Evolutionary conservation across 2,113 vertebrate species (phyloP).

Genomic region (Corvus moneduloides): DNA sequence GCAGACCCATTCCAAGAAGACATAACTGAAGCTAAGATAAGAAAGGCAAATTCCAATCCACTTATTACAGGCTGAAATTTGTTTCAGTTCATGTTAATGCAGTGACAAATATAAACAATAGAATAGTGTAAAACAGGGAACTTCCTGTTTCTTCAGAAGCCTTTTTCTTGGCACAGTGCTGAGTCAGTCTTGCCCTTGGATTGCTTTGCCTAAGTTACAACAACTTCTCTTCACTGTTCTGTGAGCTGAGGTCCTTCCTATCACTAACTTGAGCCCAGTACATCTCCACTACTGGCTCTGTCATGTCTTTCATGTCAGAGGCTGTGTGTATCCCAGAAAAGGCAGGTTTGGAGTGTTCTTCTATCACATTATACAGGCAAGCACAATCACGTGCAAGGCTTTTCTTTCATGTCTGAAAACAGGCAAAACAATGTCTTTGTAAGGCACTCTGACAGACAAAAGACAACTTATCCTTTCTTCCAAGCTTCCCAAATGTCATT

Average conservation of each 20-base stretch:
- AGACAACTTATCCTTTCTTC: background rate
- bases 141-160: background rate
- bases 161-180: background rate
- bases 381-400: background rate
- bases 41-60: background rate
- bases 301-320: background rate
- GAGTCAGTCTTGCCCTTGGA: background rate
- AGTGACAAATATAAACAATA: background rate
- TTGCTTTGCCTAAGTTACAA: background rate
- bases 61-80: background rate
- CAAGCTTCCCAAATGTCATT: constrained; percentile 1
- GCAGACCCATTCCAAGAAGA: background rate
- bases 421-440: background rate
- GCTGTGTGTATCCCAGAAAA: background rate
- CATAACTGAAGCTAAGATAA: background rate
- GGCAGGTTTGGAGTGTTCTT: background rate
- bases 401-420: background rate
- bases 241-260: background rate
- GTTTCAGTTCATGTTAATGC: background rate
- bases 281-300: background rate
- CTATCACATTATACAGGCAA: background rate
- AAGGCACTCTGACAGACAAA: background rate
- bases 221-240: background rate
- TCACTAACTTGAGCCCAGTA: background rate
- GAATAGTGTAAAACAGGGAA: background rate